phyloP scores from a whole-genome alignment of 2,113 vertebrate genomes.

The Sylvilagus bachmani region DNA sequence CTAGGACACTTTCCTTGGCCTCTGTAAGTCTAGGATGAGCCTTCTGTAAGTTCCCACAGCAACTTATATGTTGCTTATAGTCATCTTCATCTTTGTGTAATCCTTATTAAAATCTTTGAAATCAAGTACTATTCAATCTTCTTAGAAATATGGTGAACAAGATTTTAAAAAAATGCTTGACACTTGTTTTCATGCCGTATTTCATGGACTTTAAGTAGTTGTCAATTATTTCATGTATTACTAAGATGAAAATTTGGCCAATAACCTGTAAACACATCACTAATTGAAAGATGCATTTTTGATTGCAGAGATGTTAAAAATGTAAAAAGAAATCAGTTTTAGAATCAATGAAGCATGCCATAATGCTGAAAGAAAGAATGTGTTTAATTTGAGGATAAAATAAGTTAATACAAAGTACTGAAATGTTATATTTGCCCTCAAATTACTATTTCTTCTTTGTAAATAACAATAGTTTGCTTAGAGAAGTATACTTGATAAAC shows the following conservation, averaged over 20 bases:
- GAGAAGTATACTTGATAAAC: not conserved
- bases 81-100: slow-evolving; percentile 28
- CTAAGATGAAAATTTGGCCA: not conserved
- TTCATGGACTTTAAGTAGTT: not conserved
- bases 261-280: not conserved
- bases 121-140: not conserved
- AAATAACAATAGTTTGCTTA: slow-evolving; percentile 16
- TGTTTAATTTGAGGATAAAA: slow-evolving; percentile 30
- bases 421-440: not conserved
- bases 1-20: not conserved
- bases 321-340: slow-evolving; percentile 22
- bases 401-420: slow-evolving; percentile 17
- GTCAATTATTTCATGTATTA: slow-evolving; percentile 23
- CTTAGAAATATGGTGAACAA: not conserved
- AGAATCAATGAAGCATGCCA: not conserved
- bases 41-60: not conserved
- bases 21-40: not conserved
- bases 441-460: slow-evolving; percentile 34
- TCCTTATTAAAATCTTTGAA: slow-evolving; percentile 13
- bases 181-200: not conserved
- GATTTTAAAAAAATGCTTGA: not conserved
- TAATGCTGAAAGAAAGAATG: slow-evolving; percentile 29
- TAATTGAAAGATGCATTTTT: not conserved
- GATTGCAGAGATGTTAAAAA: slow-evolving; percentile 42
- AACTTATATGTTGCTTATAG: not conserved